phyloP scores from a whole-genome alignment of 2,113 vertebrate species.

The Heterotis niloticus region DNA sequence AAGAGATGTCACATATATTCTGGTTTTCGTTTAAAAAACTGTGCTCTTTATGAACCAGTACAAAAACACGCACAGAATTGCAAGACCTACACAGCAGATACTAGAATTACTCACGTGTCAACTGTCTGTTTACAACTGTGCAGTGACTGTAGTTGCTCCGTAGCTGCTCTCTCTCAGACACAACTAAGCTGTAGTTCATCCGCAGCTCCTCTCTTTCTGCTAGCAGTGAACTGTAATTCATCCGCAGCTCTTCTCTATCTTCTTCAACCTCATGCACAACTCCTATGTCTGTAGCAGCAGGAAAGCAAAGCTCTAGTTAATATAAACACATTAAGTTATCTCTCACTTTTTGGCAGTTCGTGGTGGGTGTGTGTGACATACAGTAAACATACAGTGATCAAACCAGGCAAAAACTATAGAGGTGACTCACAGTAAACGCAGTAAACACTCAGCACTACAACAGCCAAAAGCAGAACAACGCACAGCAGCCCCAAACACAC shows the following conservation, averaged over 20 bases:
- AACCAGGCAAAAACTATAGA: too few relatives aligned
- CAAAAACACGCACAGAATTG: too few relatives aligned
- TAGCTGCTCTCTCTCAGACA: constrained; percentile 15
- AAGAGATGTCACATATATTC: not conserved
- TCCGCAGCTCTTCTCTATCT: too few relatives aligned
- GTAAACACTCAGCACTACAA: not conserved
- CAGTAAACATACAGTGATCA: not conserved
- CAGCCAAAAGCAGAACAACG: too few relatives aligned
- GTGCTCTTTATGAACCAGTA: too few relatives aligned
- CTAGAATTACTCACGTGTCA: constrained; percentile 3
- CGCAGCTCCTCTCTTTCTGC: constrained; percentile 24
- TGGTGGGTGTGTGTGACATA: too few relatives aligned
- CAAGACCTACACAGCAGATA: too few relatives aligned
- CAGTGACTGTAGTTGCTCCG: not conserved
- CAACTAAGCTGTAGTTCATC: not conserved
- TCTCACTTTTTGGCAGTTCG: too few relatives aligned
- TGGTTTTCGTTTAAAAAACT: not conserved
- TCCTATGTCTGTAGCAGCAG: not conserved
- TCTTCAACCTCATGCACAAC: not conserved
- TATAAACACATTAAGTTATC: too few relatives aligned
- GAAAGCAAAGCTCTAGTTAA: too few relatives aligned
- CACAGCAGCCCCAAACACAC: too few relatives aligned
- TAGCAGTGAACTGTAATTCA: not conserved
- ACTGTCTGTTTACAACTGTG: not conserved
- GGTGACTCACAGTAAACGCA: too few relatives aligned